Base-by-base conservation (phyloP, 2,797 vertebrate species). In the Xyrichtys novacula region DNA sequence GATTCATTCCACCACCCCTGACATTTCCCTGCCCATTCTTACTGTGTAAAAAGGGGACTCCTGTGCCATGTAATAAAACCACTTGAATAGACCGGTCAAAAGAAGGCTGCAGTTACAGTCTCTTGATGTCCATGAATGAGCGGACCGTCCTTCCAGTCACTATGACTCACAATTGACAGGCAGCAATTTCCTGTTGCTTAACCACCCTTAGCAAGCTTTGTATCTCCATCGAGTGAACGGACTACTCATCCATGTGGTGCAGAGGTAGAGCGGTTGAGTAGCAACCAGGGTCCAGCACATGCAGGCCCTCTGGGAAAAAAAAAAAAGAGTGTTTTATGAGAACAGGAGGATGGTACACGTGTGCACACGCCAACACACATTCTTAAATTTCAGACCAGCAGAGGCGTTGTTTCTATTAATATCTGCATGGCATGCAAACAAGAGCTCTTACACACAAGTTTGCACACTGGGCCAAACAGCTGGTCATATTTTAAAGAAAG, bases 401-500 rank as follows among this genome's bases (percentile, higher is more conserved):
- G 67, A 74, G 63, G 72, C 38, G 76, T 65, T 40, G 53, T 63
- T 66, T 69, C 88, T 89, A 91, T 87, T 82, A 86, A 88, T 92
- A 91, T 59, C 76, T 67, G 14, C 49, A 43, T 57, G 76, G 80
- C 77, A 87, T 83, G 85, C 85, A 87, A 82, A 88, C 81, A 85
- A 81, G 84, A 58, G 57, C 72, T 74, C 65, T 61, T 43, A 71
- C 66, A 61, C 80, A 40, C 76, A 76, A 82, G 81, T 78, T 87
- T 76, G 76, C 63, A 55, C 75, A 49, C 43, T 29, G 60, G 29
- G 55, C 40, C 54, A 66, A 81, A 85, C 89, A 89, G 88, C 85
- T 87, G 85, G 58, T 84, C 74, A 38, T 71, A 61, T 73, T 59
- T 65, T 62, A 43, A 15, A 59, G 15, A 32, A 68, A 14, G 25